Conservation (phyloP, 2,113 vertebrate genomes). For the Syrrhaptes paradoxus region DNA sequence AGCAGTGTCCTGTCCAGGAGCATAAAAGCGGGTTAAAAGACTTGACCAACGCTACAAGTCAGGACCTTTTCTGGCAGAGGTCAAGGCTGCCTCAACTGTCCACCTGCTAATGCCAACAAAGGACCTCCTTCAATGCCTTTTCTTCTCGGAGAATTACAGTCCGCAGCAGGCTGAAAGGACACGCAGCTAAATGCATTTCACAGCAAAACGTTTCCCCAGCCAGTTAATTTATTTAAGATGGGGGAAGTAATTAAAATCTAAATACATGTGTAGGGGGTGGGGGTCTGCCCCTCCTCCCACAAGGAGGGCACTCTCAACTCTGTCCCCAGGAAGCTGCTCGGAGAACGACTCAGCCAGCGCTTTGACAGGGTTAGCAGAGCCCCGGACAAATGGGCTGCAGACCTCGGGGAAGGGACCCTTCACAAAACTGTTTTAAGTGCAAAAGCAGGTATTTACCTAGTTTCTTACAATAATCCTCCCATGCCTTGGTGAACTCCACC, state of each 20-base stretch:
- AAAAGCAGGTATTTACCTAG: constrained; percentile 45
- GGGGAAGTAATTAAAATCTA: constrained; percentile 68
- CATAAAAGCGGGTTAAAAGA: constrained; percentile 39
- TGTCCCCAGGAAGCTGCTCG: background rate
- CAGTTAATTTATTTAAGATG: constrained; percentile 40
- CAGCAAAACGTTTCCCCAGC: constrained; percentile 37
- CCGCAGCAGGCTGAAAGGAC: constrained; percentile 39
- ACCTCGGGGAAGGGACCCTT: background rate
- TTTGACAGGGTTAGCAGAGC: background rate
- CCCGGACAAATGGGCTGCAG: background rate
- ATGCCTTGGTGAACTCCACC: constrained; percentile 73
- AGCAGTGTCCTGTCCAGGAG: constrained; percentile 28
- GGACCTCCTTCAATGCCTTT: constrained; percentile 52
- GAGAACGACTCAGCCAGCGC: background rate
- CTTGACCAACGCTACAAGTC: constrained; percentile 47
- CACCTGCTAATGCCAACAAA: constrained; percentile 68
- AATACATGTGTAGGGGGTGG: constrained; percentile 58
- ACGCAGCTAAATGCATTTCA: constrained; percentile 18
- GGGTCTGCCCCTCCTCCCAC: constrained; percentile 55
- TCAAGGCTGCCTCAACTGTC: constrained; percentile 61
- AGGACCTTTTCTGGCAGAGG: constrained; percentile 49
- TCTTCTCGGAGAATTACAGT: constrained; percentile 27
- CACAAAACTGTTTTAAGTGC: background rate
- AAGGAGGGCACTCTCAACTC: constrained; percentile 6
- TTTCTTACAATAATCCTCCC: constrained; percentile 76